These are phyloP conservation scores for Plagodis pulveraria DNA, from an alignment of 2,888 invertebrate genomes.

Conservation along the genomic window DNA sequence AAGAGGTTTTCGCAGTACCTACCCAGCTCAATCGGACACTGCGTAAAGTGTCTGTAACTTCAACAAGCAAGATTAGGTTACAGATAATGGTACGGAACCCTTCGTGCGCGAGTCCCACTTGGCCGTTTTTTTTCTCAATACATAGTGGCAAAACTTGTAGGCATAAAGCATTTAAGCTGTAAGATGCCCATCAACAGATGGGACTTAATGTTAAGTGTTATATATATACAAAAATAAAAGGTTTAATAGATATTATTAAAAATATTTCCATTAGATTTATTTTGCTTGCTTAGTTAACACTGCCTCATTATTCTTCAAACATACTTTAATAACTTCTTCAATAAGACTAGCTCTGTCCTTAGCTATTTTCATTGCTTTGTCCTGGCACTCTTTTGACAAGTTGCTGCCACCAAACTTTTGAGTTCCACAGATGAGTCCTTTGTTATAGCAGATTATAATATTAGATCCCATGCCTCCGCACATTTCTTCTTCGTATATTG, in stretches of 20 bases:
- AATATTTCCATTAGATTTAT: background rate
- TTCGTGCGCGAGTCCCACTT: too few species aligned
- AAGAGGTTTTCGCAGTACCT: too few species aligned
- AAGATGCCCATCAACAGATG: too few species aligned
- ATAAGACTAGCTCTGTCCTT: conserved; percentile 84
- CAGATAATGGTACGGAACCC: too few species aligned
- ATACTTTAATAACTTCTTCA: conserved; percentile 66
- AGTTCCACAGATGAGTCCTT: conserved; percentile 86
- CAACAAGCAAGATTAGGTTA: too few species aligned
- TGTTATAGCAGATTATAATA: conserved; percentile 88
- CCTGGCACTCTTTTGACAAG: conserved; percentile 83
- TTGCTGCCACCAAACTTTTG: conserved; percentile 91
- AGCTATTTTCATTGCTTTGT: conserved; percentile 85
- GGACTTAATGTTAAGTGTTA: too few species aligned
- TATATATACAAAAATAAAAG: background rate
- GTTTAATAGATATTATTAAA: background rate
- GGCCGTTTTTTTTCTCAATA: too few species aligned
- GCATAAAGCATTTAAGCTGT: too few species aligned
- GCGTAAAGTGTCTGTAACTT: too few species aligned
- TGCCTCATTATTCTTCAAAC: conserved; percentile 56
- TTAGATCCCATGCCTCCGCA: conserved; percentile 86
- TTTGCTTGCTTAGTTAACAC: conserved; percentile 16
- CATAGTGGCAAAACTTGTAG: too few species aligned
- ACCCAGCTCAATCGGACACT: too few species aligned
- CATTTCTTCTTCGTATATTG: conserved; percentile 92